These are phyloP conservation scores for Oxyura jamaicensis DNA, from an alignment of 2,113 vertebrate species.

Conservation along the genomic window DNA sequence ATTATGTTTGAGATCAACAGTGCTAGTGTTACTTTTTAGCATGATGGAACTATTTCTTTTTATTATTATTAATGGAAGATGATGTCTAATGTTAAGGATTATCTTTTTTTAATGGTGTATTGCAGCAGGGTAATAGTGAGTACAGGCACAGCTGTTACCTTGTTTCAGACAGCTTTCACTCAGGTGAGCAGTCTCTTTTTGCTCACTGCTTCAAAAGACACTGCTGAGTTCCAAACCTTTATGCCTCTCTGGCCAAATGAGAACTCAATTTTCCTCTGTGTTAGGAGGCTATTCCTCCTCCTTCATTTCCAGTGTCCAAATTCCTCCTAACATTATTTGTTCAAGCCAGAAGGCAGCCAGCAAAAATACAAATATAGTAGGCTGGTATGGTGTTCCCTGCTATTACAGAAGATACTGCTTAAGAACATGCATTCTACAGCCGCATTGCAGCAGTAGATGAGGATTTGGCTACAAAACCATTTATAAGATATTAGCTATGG, in stretches of 20 bases:
- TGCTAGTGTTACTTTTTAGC: neutral
- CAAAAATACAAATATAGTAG: neutral
- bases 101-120: neutral
- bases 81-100: neutral
- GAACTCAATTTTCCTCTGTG: neutral
- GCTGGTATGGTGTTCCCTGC: neutral
- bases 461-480: neutral
- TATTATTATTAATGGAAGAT: neutral
- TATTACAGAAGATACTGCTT: neutral
- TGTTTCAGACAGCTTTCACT: neutral
- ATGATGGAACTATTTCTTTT: too few relatives aligned
- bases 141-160: neutral
- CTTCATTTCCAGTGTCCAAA: neutral
- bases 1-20: neutral
- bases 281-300: neutral
- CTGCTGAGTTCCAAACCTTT: neutral
- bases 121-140: neutral
- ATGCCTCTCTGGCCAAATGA: neutral
- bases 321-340: neutral
- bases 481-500: neutral
- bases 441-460: neutral
- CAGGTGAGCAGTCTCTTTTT: neutral
- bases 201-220: neutral
- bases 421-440: neutral
- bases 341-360: neutral